A percentile compares a stretch with the other conserved stretches of the same genome.
These are phyloP conservation scores for Brienomyrus longianalis DNA, from an alignment of 2,113 vertebrate genomes.

Conservation along the genomic window DNA sequence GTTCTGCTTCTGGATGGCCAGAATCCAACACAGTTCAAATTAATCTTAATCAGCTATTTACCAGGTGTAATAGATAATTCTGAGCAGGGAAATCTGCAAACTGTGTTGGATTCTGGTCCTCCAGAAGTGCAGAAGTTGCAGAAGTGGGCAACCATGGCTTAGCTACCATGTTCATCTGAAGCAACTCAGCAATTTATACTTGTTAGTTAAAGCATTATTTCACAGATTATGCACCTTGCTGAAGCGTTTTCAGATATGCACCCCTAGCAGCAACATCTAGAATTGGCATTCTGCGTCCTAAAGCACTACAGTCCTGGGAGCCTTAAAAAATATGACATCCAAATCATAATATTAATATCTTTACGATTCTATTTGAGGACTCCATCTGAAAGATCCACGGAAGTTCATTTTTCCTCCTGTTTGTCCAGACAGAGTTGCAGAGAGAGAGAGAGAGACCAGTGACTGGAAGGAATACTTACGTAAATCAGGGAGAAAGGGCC, in stretches of 20 bases:
- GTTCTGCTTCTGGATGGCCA: background rate
- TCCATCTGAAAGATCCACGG: background rate
- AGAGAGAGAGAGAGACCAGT: background rate
- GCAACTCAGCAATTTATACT: background rate
- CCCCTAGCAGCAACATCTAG: background rate
- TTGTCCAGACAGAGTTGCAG: background rate
- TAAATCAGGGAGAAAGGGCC: conserved; percentile 74
- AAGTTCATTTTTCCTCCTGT: background rate
- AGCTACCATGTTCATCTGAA: background rate
- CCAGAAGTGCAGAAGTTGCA: background rate
- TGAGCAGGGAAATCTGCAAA: background rate
- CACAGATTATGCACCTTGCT: background rate
- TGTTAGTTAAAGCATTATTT: background rate
- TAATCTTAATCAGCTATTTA: background rate
- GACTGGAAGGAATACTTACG: conserved; percentile 58
- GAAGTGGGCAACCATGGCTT: background rate
- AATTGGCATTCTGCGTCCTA: background rate
- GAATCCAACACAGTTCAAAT: background rate
- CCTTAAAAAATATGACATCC: background rate
- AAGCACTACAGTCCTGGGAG: background rate
- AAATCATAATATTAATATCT: background rate
- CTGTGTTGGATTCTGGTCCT: background rate
- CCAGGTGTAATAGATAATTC: background rate
- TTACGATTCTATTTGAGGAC: background rate
- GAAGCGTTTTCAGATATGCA: background rate